Base-by-base conservation (phyloP, 2,888 invertebrate genomes). In the Holacanthella duospinosa region DNA sequence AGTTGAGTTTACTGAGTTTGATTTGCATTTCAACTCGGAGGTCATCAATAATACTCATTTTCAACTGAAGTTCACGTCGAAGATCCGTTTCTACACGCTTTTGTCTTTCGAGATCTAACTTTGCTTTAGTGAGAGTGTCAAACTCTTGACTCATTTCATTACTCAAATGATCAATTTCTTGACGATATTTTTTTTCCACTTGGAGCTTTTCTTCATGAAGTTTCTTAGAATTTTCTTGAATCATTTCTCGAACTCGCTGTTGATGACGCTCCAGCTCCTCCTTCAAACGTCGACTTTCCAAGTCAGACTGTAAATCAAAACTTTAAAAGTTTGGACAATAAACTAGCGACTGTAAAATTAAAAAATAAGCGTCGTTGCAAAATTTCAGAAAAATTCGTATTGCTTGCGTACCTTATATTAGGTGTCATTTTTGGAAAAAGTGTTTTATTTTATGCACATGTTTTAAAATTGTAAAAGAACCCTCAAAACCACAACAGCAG, bases 221-320 rank as follows among this genome's bases (percentile, higher is more conserved):
- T 60, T 75, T 74, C 29, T 75, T 80, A 54, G 75, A 78, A 66
- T 88, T 87, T 73, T 89, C 90, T 56, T 86, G 85, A 1, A 88
- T 84, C 44, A 86, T 77, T 68, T 89, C 89, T 21, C 89, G 81
- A 0, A 88, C 80, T 72, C 88, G 86, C 65, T 83, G 83, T 66
- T 89, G 86, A 75, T 89, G 87, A 4, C 87, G 81, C 60, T 87
- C 85, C 63, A 90, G 77, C 71, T 91, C 91, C 60, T 89, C 88
- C 78, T 83, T 82, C 54, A 90, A 78, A 62, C 89, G 80, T 2
- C 87, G 82, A 19, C 88, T 82, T 78, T 91, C 90, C 54, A 84
- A 75, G 73, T 90, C 89, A 29, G 87, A 81, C 69, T 86, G 26
- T 25, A 26, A 26, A 24, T 25, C 26, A 55, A 25, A 16, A 4